phyloP scores from a whole-genome alignment of 2,113 vertebrate genomes.

The Azemiops feae region DNA sequence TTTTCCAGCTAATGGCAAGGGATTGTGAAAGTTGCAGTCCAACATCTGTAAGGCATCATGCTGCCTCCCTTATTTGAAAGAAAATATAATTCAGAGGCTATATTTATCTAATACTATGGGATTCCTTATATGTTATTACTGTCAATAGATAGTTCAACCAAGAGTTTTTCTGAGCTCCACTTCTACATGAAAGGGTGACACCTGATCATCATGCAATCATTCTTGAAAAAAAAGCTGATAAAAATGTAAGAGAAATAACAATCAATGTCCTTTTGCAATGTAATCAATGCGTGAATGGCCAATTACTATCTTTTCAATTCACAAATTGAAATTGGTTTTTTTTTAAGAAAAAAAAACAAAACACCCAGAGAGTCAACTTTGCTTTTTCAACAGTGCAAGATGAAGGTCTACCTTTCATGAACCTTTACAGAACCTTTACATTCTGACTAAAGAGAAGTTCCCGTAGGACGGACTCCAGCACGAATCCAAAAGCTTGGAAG shows the following conservation, averaged over 20 bases:
- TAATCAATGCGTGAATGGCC: not conserved
- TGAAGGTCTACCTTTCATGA: not conserved
- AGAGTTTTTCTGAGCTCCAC: not conserved
- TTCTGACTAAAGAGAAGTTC: too few species aligned
- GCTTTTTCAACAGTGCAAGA: conserved; percentile 17
- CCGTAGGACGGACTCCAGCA: too few species aligned
- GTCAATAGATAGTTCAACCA: not conserved
- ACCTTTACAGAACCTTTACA: not conserved
- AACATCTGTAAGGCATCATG: not conserved
- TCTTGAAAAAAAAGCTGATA: not conserved
- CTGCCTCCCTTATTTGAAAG: not conserved
- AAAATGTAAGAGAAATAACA: not conserved
- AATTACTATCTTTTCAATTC: not conserved
- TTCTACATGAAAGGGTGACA: too few species aligned
- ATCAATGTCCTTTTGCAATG: not conserved
- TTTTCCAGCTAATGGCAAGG: not conserved
- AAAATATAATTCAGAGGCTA: not conserved
- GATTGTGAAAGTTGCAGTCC: not conserved
- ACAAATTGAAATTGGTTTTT: not conserved
- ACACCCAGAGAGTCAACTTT: not conserved
- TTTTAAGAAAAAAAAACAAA: too few species aligned
- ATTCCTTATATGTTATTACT: not conserved
- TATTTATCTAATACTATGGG: not conserved
- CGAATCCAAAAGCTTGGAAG: too few species aligned
- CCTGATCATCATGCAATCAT: too few species aligned